These are phyloP conservation scores for Stictonetta naevosa DNA, from an alignment of 2,113 vertebrate genomes.

Conservation along the genomic window DNA sequence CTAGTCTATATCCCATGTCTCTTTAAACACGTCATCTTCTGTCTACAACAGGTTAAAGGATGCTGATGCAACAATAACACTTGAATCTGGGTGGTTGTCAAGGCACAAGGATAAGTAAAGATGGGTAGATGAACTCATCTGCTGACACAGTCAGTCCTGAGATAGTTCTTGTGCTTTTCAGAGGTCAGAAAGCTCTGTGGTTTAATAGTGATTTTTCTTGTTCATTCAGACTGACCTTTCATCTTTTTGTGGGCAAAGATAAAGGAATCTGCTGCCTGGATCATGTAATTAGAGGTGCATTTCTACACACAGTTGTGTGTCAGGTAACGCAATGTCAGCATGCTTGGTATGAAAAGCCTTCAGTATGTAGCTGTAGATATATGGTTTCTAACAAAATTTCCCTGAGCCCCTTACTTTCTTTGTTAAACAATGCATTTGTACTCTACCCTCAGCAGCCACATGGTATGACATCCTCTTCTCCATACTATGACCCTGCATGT, in stretches of 20 bases:
- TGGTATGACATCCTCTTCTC: background rate
- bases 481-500: background rate
- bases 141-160: background rate
- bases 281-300: background rate
- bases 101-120: background rate
- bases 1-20: background rate
- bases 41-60: background rate
- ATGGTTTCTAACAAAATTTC: background rate
- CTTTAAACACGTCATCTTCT: background rate
- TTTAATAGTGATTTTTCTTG: background rate
- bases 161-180: background rate
- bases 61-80: background rate
- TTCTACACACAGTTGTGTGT: background rate
- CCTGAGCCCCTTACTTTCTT: background rate
- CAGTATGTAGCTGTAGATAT: background rate
- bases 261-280: background rate
- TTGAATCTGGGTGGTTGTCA: background rate
- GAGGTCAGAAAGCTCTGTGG: background rate
- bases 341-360: background rate
- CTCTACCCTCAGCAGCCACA: accelerated
- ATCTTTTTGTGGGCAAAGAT: background rate
- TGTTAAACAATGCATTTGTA: background rate
- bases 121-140: background rate
- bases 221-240: background rate
- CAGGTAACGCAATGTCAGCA: background rate